Evolutionary conservation across 2,113 vertebrate species (phyloP), one percentile per base, ranked within the genome.

Genomic region (Tinamus guttatus): DNA sequence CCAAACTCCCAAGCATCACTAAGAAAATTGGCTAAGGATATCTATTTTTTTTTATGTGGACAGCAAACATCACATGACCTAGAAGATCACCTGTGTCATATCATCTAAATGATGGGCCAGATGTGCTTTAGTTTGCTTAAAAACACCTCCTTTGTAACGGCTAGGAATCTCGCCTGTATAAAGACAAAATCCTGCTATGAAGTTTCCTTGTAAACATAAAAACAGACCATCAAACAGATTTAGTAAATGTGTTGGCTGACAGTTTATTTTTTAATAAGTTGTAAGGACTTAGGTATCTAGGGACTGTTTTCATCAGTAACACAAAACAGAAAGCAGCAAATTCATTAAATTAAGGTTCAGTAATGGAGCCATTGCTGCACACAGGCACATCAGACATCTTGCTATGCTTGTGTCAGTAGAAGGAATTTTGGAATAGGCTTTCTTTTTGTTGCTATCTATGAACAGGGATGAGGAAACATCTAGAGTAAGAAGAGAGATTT

Each of bases 201-300:
- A 79, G 64, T 83, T 56, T 89, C 38, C 96, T 90, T 60, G 87
- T 47, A 91, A 93, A 15, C 19, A 75, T 47, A 83, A 89, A 96
- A 90, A 89, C 28, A 94, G 78, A 85, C 40, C 30, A 59, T 71
- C 82, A 83, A n/a, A 80, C 5, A 88, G 51, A 81, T 85, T 85
- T 64, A 82, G 47, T 81, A 85, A 85, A 78, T 82, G 88, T 85
- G 7, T n/a, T 81, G 63, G 32, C 32, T 92, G 38, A 90, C 70
- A 82, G 59, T 80, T 88, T 73, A 51, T 47, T 80, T 87, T 94
- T 92, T 85, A 85, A 91, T n/a, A 71, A 93, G 79, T 60, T 88
- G 52, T 74, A 68, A 96, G 36, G 67, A 78, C 56, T 91, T 27
- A 14, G 24, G 30, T n/a, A 94, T 73, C 40, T 32, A 69, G 49